Percentiles rank a stretch among this genome's conserved stretches.
phyloP scores from a whole-genome alignment of 64 coral and sea anemone genomes.

The Platygyra sinensis region DNA sequence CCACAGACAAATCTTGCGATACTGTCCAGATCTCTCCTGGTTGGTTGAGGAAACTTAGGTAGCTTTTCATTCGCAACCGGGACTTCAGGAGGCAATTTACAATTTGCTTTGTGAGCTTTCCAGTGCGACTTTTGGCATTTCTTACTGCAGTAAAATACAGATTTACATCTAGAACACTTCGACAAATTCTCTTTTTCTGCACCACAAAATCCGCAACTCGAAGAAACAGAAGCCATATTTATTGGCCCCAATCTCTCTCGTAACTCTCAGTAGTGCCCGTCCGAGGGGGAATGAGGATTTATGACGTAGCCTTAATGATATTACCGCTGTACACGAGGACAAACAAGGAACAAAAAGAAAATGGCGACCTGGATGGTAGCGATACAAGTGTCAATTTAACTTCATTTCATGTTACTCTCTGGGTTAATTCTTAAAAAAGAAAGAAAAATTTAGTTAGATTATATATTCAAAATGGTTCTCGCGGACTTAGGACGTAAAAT shows the following conservation, averaged over 20 bases:
- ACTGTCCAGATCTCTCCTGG: conserved; percentile 38
- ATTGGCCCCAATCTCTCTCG: neutral
- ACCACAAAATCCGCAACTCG: conserved; percentile 63
- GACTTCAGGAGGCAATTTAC: neutral
- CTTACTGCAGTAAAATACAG: conserved; percentile 71
- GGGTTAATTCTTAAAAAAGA: neutral
- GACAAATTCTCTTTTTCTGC: conserved; percentile 34
- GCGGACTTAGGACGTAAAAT: conserved; percentile 99
- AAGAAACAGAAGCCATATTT: conserved; percentile 14
- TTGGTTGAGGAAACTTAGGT: conserved; percentile 49
- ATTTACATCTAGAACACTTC: conserved; percentile 80
- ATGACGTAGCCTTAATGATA: conserved; percentile 78
- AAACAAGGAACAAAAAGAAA: conserved; percentile 34
- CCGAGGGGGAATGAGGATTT: conserved; percentile 49
- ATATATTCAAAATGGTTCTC: conserved; percentile 91
- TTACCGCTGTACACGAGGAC: conserved; percentile 62
- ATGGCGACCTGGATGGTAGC: conserved; percentile 46
- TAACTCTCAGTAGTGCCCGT: neutral
- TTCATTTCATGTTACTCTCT: conserved; percentile 9
- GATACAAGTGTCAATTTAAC: neutral
- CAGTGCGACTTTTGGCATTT: conserved; percentile 82
- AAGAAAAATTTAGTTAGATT: neutral
- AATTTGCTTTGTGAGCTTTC: conserved; percentile 76
- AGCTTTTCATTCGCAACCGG: neutral
- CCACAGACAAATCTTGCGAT: conserved; percentile 62